Base-by-base conservation (phyloP, 1,140 invertebrate genomes). In the Eriocheir sinensis region DNA sequence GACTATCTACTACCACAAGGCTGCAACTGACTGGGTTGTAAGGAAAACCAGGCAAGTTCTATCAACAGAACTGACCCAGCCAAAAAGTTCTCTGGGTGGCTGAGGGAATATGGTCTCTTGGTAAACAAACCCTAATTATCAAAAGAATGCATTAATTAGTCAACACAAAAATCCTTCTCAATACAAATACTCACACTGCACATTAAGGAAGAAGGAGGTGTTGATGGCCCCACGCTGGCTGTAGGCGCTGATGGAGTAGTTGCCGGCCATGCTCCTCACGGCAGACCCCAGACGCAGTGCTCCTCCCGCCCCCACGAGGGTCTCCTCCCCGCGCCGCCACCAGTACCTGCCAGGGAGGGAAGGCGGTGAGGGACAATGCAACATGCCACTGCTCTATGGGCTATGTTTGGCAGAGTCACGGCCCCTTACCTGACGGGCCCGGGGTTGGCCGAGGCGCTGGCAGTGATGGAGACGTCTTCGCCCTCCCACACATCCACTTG, bases 221-320 rank as follows among this genome's bases (percentile, higher is more conserved):
- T 95, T 95, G 95, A 95, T 88, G 79, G 92, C 91, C 0, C 95
- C 95, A 30, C 95, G 48, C 21, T 44, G 85, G 44, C 30, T 95
- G 89, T 95, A 95, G 15, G 95, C 91, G 27, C 41, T 95, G 89
- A 95, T 89, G 44, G 95, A 83, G 44, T 93, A 95, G 40, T 95
- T 95, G 0, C 88, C 95, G 0, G 85, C 17, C 34, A 90, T 48
- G 17, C 90, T 44, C 53, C 88, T 79, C 36, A 15, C 38, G 17
- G 89, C 80, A n/a, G 27, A 17, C 0, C 72, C 91, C 8, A 95
- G 91, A 8, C 92, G 60, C 40, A 95, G 86, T 15, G 83, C 48
- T 8, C 95, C 92, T 21, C 86, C 95, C 32, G 86, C 36, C 1
- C 40, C 36, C 6, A 53, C 48, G 86, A 95, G 92, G 0, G 53